Evolutionary conservation across 1,140 invertebrate genomes (phyloP), one percentile per base, ranked within the genome.

Genomic region (Drosophila ohnishii): DNA sequence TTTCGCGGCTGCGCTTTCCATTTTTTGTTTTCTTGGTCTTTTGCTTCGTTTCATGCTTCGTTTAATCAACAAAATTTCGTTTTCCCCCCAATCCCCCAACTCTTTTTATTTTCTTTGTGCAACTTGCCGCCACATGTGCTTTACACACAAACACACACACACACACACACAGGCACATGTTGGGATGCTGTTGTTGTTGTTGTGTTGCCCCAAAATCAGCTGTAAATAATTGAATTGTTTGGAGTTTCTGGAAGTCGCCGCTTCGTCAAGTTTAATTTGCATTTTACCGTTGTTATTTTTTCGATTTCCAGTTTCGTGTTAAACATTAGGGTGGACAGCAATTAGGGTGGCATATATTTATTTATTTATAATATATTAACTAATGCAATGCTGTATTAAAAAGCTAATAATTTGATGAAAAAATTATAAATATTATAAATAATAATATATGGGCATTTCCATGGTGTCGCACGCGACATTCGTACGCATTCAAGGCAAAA

Each of bases 1-100:
- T 73, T 63, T 65, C 19, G 62, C 65, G 73, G 73, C 62, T 76
- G 62, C 62, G 72, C 73, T 76, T 76, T 76, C 62, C 72, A 71
- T 55, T 70, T 56, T 37, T 51, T 53, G 63, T 69, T 69, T 69
- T 45, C 13, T 40, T 32, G 62, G 45, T 69, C 65, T 66, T 69
- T 67, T 55, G 66, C 66, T 70, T 70, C 63, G 66, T 67, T 81
- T 81, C 69, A 82, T 75, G 79, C 75, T 75, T 82, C 79, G 79
- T 82, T 82, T 78, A 65, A 69, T 82, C 56, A 74, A 81, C 62
- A 82, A 67, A 70, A 82, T 69, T 71, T 70, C 34, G 37, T 63
- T 55, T 51, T 66, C 42, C 78, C 45, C 78, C 40, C n/a, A 53
- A 22, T 6, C 25, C 6, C 44, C 44, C 44, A 35, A 56, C 55